Evolutionary conservation across 2,797 vertebrate species (phyloP), one percentile per base, ranked within the genome.

Genomic region (Ceryle rudis): DNA sequence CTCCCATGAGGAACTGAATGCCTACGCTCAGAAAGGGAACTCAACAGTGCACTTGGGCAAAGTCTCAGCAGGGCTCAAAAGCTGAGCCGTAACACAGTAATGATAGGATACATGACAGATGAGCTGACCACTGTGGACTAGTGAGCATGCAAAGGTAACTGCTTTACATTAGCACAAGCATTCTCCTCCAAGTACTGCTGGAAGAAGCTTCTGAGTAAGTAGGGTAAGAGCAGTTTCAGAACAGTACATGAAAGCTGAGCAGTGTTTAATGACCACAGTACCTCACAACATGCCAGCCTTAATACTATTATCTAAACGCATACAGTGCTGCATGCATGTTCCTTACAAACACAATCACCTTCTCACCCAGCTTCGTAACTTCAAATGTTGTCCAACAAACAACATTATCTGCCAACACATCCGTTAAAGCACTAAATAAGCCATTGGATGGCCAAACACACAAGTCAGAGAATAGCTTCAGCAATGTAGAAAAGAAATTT

Each of bases 381-480:
- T 75, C 89, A 58, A 42, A 35, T 79, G 77, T 16, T 92, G 95
- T 92, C 95, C 92, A 96, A 92, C 92, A 78, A 95, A 95, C 81
- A 74, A 54, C 52, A 42, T 60, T 89, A 94, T 71, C 95, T 88
- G 74, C 90, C 86, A 79, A 69, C 64, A 37, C 96, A 94, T 69
- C 47, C 28, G 67, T 92, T 70, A 91, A 77, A 96, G 93, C 82
- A 95, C 85, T 72, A 55, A 88, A 90, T 14, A 80, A 97, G 80
- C 86, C 89, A 94, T 82, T 4, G 73, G 70, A 90, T 37, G 64
- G 90, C 62, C 94, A 73, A 73, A 82, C 85, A 94, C 28, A 51
- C 89, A 77, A 78, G 81, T 35, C 58, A 14, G 62, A 91, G 79
- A 89, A 95, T 79, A 93, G 94, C 67, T 93, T 57, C 84, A 92